phyloP scores from a whole-genome alignment of 2,888 invertebrate species.

The Cabera pusaria region DNA sequence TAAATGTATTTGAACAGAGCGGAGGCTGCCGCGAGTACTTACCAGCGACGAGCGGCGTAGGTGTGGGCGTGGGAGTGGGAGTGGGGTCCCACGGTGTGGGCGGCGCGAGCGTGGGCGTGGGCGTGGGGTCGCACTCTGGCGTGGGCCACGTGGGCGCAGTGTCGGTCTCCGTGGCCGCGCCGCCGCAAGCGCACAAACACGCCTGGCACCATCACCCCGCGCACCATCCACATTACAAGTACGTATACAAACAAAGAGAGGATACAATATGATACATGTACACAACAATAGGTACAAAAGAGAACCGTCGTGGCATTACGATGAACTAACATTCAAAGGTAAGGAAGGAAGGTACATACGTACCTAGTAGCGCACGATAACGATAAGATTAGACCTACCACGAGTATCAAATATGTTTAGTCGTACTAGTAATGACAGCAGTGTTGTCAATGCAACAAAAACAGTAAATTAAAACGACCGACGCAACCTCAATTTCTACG shows the following conservation, averaged over 20 bases:
- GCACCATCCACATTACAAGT: slow-evolving; percentile 72
- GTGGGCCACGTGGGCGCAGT: slow-evolving; percentile 25
- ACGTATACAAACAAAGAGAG: slow-evolving; percentile 28
- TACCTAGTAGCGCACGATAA: no score
- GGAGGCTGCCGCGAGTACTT: slow-evolving; percentile 73
- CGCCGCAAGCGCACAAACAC: slow-evolving; percentile 59
- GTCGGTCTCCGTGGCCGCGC: slow-evolving; percentile 35
- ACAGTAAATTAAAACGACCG: no score
- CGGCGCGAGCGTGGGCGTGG: no score
- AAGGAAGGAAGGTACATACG: no score
- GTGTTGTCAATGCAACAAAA: no score
- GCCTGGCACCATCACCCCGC: slow-evolving; percentile 72
- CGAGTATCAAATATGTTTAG: no score
- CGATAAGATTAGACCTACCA: no score
- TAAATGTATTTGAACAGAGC: slow-evolving; percentile 47
- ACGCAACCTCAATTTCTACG: no score
- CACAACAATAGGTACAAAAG: no score
- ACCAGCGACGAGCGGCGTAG: slow-evolving; percentile 36
- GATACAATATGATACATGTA: neutral
- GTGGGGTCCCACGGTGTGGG: slow-evolving; percentile 18
- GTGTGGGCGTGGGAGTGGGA: slow-evolving; percentile 20
- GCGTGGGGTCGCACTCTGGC: neutral
- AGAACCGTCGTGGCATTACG: no score
- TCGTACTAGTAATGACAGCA: no score
- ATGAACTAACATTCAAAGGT: no score